Conservation (phyloP, 2,888 invertebrate genomes). For the Byasa hedistus region DNA sequence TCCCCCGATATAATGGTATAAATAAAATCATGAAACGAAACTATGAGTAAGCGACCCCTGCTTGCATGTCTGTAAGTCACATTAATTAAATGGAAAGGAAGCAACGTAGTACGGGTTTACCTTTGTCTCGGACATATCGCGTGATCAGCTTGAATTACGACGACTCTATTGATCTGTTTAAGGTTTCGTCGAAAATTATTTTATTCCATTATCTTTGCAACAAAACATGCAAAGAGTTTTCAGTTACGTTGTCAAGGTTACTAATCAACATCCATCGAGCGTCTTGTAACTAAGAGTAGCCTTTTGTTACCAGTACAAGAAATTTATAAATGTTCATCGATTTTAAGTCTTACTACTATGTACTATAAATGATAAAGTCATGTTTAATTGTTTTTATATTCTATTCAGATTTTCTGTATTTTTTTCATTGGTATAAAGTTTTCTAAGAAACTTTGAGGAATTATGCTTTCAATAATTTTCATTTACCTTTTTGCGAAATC, state of each 20-base stretch:
- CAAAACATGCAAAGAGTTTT: conserved; percentile 59
- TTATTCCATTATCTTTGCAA: conserved; percentile 64
- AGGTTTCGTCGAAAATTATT: conserved; percentile 67
- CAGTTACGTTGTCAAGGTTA: conserved; percentile 54
- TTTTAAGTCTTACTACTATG: neutral
- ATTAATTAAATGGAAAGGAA: conserved; percentile 67
- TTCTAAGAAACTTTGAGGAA: too few relatives aligned
- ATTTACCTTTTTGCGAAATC: too few relatives aligned
- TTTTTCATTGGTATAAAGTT: too few relatives aligned
- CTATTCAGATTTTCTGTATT: too few relatives aligned
- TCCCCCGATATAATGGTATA: conserved; percentile 27
- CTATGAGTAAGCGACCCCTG: conserved; percentile 41
- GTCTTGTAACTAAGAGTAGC: conserved; percentile 25
- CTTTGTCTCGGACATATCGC: conserved; percentile 71
- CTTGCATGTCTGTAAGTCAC: conserved; percentile 61
- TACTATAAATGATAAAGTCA: too few relatives aligned
- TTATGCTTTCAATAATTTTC: too few relatives aligned
- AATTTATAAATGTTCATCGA: neutral
- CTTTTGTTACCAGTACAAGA: conserved; percentile 19
- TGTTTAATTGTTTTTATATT: too few relatives aligned
- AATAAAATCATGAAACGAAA: conserved; percentile 33
- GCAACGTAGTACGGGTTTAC: conserved; percentile 49
- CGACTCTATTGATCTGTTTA: conserved; percentile 68
- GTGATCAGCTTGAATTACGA: conserved; percentile 67
- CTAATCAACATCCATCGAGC: conserved; percentile 54